Conservation (phyloP, 1,140 invertebrate genomes). For the Venturia canescens region DNA sequence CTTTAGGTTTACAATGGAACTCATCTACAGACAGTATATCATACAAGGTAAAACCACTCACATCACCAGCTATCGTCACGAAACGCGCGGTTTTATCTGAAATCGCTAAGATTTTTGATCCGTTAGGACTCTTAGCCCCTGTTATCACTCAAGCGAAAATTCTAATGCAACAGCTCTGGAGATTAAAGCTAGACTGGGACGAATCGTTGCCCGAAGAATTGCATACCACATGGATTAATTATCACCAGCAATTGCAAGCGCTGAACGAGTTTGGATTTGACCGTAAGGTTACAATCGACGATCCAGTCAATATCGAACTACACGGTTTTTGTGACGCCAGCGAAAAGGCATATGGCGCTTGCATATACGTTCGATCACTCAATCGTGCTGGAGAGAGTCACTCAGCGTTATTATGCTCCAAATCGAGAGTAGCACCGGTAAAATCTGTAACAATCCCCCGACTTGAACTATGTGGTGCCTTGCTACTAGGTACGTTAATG, state of each 20-base stretch:
- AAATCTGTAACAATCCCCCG: conserved; percentile 39
- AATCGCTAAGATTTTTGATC: neutral
- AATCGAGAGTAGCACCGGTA: conserved; percentile 66
- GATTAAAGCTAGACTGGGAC: conserved; percentile 66
- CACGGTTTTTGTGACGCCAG: conserved; percentile 72
- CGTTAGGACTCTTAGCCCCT: neutral
- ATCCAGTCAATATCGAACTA: conserved; percentile 44
- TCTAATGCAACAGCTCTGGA: conserved; percentile 65
- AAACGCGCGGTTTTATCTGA: neutral
- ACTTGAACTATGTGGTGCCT: conserved; percentile 13
- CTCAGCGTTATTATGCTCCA: conserved; percentile 58
- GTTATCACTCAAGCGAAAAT: conserved; percentile 64
- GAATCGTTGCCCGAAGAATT: conserved; percentile 52
- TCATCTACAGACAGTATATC: conserved; percentile 59
- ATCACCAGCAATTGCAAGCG: neutral
- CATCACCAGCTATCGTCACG: neutral
- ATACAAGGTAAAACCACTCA: conserved; percentile 45
- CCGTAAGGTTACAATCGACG: conserved; percentile 50
- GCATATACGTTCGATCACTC: conserved; percentile 63
- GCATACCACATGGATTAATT: neutral
- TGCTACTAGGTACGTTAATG: neutral
- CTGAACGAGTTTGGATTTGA: neutral
- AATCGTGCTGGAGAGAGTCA: conserved; percentile 1
- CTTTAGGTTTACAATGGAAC: conserved; percentile 67
- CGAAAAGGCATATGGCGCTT: conserved; percentile 67